phyloP scores from a whole-genome alignment of 1,140 invertebrate species.

The Hylaeus anthracinus region DNA sequence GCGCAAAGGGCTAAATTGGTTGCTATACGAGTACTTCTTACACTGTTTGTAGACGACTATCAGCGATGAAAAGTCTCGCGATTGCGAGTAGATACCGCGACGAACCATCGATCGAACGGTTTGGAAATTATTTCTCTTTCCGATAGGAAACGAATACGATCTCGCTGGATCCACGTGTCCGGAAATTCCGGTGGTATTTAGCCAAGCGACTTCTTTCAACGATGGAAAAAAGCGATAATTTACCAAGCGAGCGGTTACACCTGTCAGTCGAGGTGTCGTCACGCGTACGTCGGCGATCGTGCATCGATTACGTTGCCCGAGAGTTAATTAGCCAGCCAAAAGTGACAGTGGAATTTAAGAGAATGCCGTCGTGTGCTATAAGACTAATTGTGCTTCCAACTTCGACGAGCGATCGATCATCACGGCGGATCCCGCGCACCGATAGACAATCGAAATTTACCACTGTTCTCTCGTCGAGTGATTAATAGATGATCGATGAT shows the following conservation, averaged over 20 bases:
- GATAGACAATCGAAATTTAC: not conserved
- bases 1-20: too few relatives aligned
- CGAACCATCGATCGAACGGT: not conserved
- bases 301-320: not conserved
- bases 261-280: not conserved
- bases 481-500: too few relatives aligned
- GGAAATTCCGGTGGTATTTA: not conserved
- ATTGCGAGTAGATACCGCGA: too few relatives aligned
- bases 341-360: slow-evolving; percentile 2
- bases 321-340: slow-evolving; percentile 14
- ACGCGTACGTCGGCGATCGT: not conserved
- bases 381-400: not conserved
- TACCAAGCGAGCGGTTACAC: not conserved
- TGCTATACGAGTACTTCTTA: too few relatives aligned
- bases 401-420: not conserved
- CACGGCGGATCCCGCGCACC: too few relatives aligned
- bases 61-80: too few relatives aligned
- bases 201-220: not conserved
- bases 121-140: not conserved
- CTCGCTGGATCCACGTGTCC: not conserved
- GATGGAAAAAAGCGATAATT: not conserved
- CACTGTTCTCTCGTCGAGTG: too few relatives aligned
- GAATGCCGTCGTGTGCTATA: slow-evolving; percentile 2
- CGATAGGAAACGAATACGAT: not conserved
- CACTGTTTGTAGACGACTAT: too few relatives aligned